Evolutionary conservation across 2,888 invertebrate species (phyloP), one percentile per base, ranked within the genome.

Genomic region (Eupithecia inturbata): DNA sequence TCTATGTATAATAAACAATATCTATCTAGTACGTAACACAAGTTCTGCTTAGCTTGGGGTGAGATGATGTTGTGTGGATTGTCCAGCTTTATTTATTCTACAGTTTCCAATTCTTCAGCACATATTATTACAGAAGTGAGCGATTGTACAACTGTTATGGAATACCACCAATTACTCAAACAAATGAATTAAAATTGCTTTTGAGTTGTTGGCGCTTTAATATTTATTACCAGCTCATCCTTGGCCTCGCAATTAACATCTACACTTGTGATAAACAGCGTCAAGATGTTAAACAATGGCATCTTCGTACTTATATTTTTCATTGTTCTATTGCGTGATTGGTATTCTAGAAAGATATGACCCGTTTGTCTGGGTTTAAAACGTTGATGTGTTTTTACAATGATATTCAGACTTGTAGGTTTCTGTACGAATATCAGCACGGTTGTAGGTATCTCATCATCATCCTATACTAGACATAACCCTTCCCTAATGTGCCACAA

Each of bases 171-270:
- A 36, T 41, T 66, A 66, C 26, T 66, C n/a, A 45, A 71, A 68
- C 6, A 45, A 68, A 68, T 66, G 19, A 7, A 49, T n/a, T 49
- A 0, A 67, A 69, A 57, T 75, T 75, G 72, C 53, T 67, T 70
- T 67, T 63, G 22, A 22, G 62, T 72, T 62, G 68, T 72, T 71
- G 68, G 39, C 68, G 49, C 68, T 71, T 71, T 63, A 76, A 69
- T 71, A 66, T 73, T 71, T 73, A 73, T 71, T 69, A 67, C 67
- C 63, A 75, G 72, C 64, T 67, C 70, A 75, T 74, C 76, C 73
- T 76, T 76, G 76, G 76, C 76, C 76, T 72, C 73, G 71, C 53
- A 71, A 78, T 69, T 71, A 70, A 63, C 72, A 72, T 74, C 66
- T 70, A 70, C 31, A 63, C 62, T 70, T 66, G 74, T 60, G 39